Evolutionary conservation across 2,888 invertebrate genomes (phyloP).

Genomic region (Lymantria monacha): DNA sequence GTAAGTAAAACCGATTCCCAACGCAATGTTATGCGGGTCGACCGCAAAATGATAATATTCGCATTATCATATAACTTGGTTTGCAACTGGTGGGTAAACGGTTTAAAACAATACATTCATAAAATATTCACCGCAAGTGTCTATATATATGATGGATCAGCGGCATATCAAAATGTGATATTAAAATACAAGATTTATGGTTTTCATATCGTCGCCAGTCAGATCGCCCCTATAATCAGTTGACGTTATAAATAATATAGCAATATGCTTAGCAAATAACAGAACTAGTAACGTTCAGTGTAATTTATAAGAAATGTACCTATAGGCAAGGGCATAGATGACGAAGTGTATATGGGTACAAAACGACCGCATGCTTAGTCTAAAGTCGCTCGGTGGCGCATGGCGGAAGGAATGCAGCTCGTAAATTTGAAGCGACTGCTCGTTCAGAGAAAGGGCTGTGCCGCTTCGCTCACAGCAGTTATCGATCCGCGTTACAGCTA

Average conservation of each 20-base stretch:
- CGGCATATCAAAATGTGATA: conserved; percentile 10
- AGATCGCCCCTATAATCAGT: conserved; percentile 37
- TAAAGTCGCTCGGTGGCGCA: conserved; percentile 8
- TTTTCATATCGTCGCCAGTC: conserved; percentile 11
- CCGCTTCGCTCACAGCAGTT: conserved; percentile 47
- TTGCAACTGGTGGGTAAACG: conserved; percentile 47
- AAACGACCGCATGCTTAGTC: conserved; percentile 29
- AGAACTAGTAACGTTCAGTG: too few species aligned
- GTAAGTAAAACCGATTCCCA: conserved; percentile 48
- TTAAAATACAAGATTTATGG: conserved; percentile 6
- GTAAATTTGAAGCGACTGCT: conserved; percentile 55
- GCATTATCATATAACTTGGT: conserved; percentile 43
- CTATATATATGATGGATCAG: conserved; percentile 32
- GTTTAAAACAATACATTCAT: conserved; percentile 72
- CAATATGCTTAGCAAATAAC: not conserved
- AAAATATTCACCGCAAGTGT: conserved; percentile 71
- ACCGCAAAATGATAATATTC: conserved; percentile 68
- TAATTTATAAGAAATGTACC: conserved; percentile 1
- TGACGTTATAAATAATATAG: conserved; percentile 31
- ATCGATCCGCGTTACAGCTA: conserved; percentile 69
- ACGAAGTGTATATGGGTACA: conserved; percentile 6
- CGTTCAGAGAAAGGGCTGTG: conserved; percentile 49
- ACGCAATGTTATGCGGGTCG: conserved; percentile 65
- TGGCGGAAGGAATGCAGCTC: conserved; percentile 54
- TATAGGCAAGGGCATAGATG: not conserved